A percentile compares a stretch with the other conserved stretches of the same genome.
Evolutionary conservation across 2,113 vertebrate genomes (phyloP).

Genomic region (Syngnathus floridae): DNA sequence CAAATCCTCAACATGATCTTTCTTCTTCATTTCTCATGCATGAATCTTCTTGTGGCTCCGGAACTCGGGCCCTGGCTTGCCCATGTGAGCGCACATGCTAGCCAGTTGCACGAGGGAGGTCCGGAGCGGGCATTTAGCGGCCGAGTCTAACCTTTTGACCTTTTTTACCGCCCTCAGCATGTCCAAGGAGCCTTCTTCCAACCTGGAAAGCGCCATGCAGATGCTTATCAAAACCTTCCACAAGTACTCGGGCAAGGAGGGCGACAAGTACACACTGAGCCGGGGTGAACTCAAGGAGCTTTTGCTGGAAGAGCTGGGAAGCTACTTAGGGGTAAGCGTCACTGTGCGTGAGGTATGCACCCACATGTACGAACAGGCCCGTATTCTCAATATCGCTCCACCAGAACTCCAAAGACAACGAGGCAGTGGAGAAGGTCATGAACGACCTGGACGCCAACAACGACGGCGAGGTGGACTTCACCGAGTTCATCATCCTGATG

Average conservation of each 20-base stretch:
- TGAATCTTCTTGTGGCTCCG: not conserved
- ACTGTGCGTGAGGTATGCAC: conserved; percentile 33
- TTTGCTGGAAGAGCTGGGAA: conserved; percentile 75
- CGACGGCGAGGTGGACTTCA: conserved; percentile 79
- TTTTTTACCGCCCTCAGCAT: conserved; percentile 48
- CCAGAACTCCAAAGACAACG: conserved; percentile 72
- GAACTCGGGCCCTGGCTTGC: not conserved
- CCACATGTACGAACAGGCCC: conserved; percentile 18
- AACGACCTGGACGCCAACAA: conserved; percentile 76
- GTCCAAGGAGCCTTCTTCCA: conserved; percentile 74
- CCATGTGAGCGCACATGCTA: conserved; percentile 64
- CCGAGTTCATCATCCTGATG: conserved; percentile 78
- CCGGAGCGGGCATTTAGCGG: conserved; percentile 53
- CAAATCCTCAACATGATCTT: not conserved
- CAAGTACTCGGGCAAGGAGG: conserved; percentile 81
- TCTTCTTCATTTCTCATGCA: not conserved
- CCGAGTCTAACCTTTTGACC: conserved; percentile 34
- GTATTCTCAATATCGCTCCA: conserved; percentile 23
- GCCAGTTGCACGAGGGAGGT: conserved; percentile 3
- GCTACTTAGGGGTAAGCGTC: conserved; percentile 65
- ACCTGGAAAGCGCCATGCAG: conserved; percentile 77
- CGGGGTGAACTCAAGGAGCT: conserved; percentile 78
- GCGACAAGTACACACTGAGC: conserved; percentile 79
- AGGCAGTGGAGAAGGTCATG: conserved; percentile 76
- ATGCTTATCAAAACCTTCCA: conserved; percentile 83